A percentile compares a stretch with the other conserved stretches of the same genome.
These are phyloP conservation scores for Riparia riparia DNA, from an alignment of 2,113 vertebrate genomes.

Conservation along the genomic window DNA sequence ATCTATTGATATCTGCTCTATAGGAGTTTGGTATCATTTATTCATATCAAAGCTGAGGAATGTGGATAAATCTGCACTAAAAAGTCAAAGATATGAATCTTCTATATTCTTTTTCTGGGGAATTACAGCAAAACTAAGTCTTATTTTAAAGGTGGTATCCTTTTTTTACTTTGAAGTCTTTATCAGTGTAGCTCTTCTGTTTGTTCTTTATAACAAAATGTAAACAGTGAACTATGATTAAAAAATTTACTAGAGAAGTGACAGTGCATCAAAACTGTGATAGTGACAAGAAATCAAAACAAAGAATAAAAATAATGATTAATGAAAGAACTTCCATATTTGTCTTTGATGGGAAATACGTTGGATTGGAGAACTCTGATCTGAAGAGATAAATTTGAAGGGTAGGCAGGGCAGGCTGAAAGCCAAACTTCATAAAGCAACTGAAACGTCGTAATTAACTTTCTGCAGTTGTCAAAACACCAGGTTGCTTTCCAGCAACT, in stretches of 20 bases:
- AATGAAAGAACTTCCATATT: neutral
- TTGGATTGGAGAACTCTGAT: neutral
- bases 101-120: neutral
- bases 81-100: neutral
- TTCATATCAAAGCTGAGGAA: neutral
- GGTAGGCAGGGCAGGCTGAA: neutral
- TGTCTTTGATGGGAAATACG: neutral
- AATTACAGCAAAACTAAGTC: neutral
- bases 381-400: conserved; percentile 35
- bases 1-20: neutral
- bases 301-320: conserved; percentile 19
- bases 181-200: neutral
- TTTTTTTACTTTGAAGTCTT: conserved; percentile 14
- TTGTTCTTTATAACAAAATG: conserved; percentile 27
- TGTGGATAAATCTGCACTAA: neutral
- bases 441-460: conserved; percentile 19
- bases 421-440: conserved; percentile 31
- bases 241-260: neutral
- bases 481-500: neutral
- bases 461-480: conserved; percentile 35
- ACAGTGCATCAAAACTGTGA: neutral
- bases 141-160: neutral
- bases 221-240: neutral
- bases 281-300: conserved; percentile 28
- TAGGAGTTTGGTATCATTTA: neutral